Evolutionary conservation across 2,797 vertebrate genomes (phyloP).

Genomic region (Brachyalestes nurse): DNA sequence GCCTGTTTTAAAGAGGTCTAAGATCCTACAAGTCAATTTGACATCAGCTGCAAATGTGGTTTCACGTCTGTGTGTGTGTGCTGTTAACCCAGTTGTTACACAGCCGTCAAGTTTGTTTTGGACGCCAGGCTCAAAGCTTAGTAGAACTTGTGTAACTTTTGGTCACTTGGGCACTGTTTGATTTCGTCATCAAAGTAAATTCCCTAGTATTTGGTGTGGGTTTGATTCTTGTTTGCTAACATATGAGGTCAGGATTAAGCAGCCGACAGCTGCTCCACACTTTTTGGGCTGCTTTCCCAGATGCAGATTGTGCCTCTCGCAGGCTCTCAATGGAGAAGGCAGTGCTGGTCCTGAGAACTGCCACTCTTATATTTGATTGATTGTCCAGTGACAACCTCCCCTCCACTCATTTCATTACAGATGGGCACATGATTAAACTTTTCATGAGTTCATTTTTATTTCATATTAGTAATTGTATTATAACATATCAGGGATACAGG

Average conservation of each 20-base stretch:
- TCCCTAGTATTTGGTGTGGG: conserved; percentile 2
- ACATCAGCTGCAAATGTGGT: conserved; percentile 36
- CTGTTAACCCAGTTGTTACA: conserved; percentile 26
- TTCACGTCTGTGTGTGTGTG: conserved; percentile 13
- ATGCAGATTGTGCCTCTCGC: background rate
- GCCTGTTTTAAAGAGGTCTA: conserved; percentile 13
- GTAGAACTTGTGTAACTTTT: conserved; percentile 8
- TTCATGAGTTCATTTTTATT: background rate
- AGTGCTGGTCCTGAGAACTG: background rate
- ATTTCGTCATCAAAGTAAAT: conserved; percentile 25
- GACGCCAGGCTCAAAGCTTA: conserved; percentile 24
- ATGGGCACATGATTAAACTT: background rate
- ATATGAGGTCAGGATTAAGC: conserved; percentile 25
- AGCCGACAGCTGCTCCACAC: conserved; percentile 3
- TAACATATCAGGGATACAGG: too few relatives aligned
- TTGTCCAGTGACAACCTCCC: background rate
- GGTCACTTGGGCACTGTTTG: conserved; percentile 17
- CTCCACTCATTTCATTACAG: background rate
- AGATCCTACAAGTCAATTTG: conserved; percentile 40
- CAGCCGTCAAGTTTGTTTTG: conserved; percentile 44
- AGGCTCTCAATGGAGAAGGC: background rate
- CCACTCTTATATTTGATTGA: background rate
- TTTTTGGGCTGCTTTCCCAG: conserved; percentile 11
- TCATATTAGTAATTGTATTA: too few relatives aligned
- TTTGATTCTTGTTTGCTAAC: conserved; percentile 20